Percentiles rank a stretch among this genome's conserved stretches.
Evolutionary conservation across 2,888 invertebrate genomes (phyloP).

Genomic region (Uloborus plumipes): DNA sequence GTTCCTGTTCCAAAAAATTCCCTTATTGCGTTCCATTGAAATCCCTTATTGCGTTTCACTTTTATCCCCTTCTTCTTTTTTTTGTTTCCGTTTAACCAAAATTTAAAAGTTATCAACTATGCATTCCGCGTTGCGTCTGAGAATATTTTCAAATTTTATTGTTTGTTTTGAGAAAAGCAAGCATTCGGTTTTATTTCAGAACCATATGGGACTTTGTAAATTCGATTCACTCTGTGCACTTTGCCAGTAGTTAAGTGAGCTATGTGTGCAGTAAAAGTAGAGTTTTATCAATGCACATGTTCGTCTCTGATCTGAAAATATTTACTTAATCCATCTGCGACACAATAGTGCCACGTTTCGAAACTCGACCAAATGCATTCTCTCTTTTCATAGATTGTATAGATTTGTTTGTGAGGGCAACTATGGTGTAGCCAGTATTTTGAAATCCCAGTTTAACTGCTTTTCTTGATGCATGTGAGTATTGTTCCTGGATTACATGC

Average conservation of each 20-base stretch:
- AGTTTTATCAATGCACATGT: conserved; percentile 18
- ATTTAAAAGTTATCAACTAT: too few relatives aligned
- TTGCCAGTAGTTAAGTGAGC: conserved; percentile 18
- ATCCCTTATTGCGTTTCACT: background rate
- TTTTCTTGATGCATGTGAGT: conserved; percentile 31
- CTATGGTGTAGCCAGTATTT: conserved; percentile 35
- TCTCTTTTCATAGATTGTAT: conserved; percentile 6
- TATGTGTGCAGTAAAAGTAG: background rate
- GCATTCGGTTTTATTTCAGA: conserved; percentile 14
- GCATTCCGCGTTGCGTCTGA: too few relatives aligned
- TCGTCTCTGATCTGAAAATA: conserved; percentile 4
- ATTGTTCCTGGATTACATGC: conserved; percentile 55
- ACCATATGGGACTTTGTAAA: conserved; percentile 10
- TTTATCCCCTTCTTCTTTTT: background rate
- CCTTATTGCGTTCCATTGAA: background rate
- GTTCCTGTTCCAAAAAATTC: background rate
- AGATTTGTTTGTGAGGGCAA: conserved; percentile 19
- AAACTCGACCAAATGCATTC: conserved; percentile 25
- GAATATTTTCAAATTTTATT: too few relatives aligned
- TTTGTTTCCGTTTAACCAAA: background rate
- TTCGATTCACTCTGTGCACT: conserved; percentile 24
- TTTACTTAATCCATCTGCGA: background rate
- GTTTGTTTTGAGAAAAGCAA: too few relatives aligned
- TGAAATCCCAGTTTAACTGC: conserved; percentile 16
- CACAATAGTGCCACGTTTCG: conserved; percentile 27